Percentiles rank a stretch among this genome's conserved stretches.
phyloP scores from a whole-genome alignment of 2,888 invertebrate species.

The Agrypnus murinus region DNA sequence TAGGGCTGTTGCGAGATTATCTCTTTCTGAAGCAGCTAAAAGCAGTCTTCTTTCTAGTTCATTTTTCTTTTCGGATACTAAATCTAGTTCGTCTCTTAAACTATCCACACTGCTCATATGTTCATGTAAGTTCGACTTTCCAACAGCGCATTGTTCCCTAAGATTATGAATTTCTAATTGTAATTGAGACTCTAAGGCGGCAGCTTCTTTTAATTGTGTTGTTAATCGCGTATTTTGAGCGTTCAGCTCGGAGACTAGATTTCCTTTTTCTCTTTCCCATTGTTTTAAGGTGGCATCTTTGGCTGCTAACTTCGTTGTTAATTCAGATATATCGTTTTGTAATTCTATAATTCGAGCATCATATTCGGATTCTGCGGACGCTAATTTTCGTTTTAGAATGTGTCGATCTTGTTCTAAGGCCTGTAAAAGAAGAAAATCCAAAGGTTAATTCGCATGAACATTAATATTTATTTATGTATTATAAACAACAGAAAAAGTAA shows the following conservation, averaged over 20 bases:
- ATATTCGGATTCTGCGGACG: constrained; percentile 90
- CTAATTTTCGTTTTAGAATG: constrained; percentile 87
- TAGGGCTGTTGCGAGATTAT: constrained; percentile 83
- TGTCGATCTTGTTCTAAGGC: constrained; percentile 95
- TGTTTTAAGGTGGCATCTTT: constrained; percentile 76
- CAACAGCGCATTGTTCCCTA: constrained; percentile 87
- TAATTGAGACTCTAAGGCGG: constrained; percentile 85
- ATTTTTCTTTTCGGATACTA: constrained; percentile 87
- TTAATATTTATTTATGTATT: not conserved
- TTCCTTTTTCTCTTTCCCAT: constrained; percentile 87
- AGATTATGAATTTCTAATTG: constrained; percentile 86
- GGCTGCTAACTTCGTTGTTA: constrained; percentile 84
- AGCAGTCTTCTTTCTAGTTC: constrained; percentile 90
- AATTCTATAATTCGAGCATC: constrained; percentile 90
- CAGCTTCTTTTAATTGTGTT: constrained; percentile 88
- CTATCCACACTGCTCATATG: constrained; percentile 93
- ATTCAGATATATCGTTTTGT: constrained; percentile 89
- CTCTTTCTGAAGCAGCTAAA: constrained; percentile 85
- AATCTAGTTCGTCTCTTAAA: constrained; percentile 89
- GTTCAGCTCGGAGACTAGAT: constrained; percentile 86
- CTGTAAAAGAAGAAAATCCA: constrained; percentile 72
- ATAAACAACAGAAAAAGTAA: not conserved
- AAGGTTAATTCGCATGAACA: not conserved
- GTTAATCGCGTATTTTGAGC: constrained; percentile 88
- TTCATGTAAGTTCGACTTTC: constrained; percentile 78